A percentile compares a stretch with the other conserved stretches of the same genome.
These are phyloP conservation scores for Hemibagrus guttatus DNA, from an alignment of 2,797 vertebrate species.

Conservation along the genomic window DNA sequence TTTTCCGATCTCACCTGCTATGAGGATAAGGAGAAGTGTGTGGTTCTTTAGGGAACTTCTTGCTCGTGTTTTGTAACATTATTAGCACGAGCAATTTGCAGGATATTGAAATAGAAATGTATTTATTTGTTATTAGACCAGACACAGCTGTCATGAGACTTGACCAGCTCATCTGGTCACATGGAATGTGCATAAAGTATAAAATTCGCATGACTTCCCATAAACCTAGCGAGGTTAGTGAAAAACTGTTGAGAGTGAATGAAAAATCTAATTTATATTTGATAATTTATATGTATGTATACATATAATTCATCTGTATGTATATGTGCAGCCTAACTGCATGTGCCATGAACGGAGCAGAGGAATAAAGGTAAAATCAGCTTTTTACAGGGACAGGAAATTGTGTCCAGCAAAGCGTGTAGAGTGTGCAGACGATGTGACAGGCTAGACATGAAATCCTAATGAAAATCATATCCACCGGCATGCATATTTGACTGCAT, in stretches of 20 bases:
- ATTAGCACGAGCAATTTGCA: neutral
- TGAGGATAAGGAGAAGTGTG: neutral
- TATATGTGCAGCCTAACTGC: constrained; percentile 2
- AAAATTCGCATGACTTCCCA: neutral
- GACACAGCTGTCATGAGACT: neutral
- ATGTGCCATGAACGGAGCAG: constrained; percentile 53
- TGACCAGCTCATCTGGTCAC: neutral
- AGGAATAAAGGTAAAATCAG: constrained; percentile 57
- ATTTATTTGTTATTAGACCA: neutral
- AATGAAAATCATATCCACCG: constrained; percentile 78
- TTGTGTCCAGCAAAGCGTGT: constrained; percentile 78
- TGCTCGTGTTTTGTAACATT: neutral
- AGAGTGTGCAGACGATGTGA: constrained; percentile 69
- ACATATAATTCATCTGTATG: neutral
- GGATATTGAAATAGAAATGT: neutral
- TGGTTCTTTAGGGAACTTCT: neutral
- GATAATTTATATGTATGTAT: neutral
- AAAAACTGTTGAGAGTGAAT: neutral
- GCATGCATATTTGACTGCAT: constrained; percentile 55
- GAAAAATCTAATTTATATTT: neutral
- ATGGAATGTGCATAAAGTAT: too few species aligned
- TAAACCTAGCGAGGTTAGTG: neutral
- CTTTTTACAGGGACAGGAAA: constrained; percentile 70
- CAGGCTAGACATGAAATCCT: constrained; percentile 75
- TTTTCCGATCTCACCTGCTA: neutral